phyloP scores from a whole-genome alignment of 2,797 vertebrate genomes.

The Dicrostonyx torquatus region DNA sequence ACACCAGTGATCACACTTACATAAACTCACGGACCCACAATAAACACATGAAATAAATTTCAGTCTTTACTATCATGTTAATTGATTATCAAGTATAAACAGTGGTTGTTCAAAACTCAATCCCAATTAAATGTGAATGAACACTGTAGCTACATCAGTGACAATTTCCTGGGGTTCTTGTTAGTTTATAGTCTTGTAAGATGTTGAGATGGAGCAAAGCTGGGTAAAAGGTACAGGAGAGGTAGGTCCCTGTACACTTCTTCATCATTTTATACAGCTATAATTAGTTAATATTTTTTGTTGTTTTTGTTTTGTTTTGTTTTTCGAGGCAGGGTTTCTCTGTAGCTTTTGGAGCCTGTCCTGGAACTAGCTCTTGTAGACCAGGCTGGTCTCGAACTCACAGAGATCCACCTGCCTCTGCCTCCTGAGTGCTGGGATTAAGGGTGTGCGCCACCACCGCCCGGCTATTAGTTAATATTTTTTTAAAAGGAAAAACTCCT shows the following conservation, averaged over 20 bases:
- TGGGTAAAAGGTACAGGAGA: neutral
- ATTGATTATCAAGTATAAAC: conserved; percentile 8
- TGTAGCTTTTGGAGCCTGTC: no score
- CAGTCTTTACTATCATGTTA: neutral
- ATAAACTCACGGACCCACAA: neutral
- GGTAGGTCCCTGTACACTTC: neutral
- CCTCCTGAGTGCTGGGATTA: no score
- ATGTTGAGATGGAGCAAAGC: neutral
- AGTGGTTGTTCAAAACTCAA: neutral
- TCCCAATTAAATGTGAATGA: neutral
- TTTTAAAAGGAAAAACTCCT: neutral
- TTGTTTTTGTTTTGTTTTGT: no score
- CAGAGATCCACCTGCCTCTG: no score
- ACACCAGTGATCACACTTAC: neutral
- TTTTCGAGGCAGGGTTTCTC: no score
- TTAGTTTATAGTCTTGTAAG: neutral
- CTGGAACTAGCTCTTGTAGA: no score
- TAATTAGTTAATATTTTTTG: neutral
- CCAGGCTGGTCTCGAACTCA: no score
- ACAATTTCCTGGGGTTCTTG: neutral
- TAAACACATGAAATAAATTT: neutral
- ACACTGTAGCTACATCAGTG: neutral
- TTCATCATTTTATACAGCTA: neutral
- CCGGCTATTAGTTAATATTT: no score
- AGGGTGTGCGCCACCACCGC: no score